Evolutionary conservation across 2,888 invertebrate genomes (phyloP).

Genomic region (Spilarctia lutea): DNA sequence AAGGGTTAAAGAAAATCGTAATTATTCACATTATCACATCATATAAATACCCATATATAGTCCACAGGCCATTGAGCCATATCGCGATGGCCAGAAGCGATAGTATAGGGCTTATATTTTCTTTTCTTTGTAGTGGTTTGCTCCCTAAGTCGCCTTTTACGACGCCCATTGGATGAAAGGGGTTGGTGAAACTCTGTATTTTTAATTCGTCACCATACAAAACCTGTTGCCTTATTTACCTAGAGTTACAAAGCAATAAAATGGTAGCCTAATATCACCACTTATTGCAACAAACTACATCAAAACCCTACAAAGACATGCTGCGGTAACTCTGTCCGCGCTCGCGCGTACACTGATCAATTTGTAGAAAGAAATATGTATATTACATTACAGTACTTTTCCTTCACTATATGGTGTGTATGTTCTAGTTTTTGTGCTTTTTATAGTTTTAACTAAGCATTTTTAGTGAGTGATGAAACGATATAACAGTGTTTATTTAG

Average conservation of each 20-base stretch:
- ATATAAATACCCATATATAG: no score
- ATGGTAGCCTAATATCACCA: slow-evolving; percentile 53
- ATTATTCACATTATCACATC: no score
- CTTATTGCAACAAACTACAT: slow-evolving; percentile 68
- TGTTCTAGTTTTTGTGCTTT: slow-evolving; percentile 60
- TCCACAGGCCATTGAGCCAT: no score
- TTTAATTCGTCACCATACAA: no score
- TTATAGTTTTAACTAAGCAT: slow-evolving; percentile 48
- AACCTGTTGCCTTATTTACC: neutral
- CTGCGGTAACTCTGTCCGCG: slow-evolving; percentile 74
- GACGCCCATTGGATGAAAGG: no score
- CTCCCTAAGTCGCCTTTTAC: no score
- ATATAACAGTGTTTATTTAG: slow-evolving; percentile 54
- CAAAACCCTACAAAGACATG: slow-evolving; percentile 74
- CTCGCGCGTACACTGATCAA: slow-evolving; percentile 57
- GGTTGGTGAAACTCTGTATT: no score
- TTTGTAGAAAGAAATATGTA: slow-evolving; percentile 66
- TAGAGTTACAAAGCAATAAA: neutral
- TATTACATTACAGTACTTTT: slow-evolving; percentile 46
- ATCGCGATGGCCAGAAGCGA: no score
- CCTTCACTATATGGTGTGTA: slow-evolving; percentile 34
- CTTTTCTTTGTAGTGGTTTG: no score
- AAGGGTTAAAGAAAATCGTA: no score
- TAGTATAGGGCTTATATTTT: no score
- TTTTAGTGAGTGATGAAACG: slow-evolving; percentile 59